phyloP scores from a whole-genome alignment of 2,797 vertebrate species.

The Tamandua tetradactyla region DNA sequence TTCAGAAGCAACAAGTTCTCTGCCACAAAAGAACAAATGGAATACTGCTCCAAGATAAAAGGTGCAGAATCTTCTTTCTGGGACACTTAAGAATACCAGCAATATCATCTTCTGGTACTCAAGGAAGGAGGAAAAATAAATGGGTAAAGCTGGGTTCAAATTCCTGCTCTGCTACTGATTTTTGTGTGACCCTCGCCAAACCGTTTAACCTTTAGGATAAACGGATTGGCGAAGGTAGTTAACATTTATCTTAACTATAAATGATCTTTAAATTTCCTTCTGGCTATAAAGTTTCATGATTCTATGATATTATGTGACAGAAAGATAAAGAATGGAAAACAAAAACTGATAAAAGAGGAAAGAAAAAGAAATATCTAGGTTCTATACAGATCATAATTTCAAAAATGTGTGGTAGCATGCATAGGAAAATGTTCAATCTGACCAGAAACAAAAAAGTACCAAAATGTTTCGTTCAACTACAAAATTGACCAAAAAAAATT shows the following conservation, averaged over 20 bases:
- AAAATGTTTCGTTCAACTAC: neutral
- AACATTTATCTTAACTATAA: neutral
- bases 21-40: constrained; percentile 25
- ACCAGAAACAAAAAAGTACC: neutral
- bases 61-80: neutral
- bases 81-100: neutral
- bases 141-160: neutral
- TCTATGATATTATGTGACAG: neutral
- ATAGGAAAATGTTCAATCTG: neutral
- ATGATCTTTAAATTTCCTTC: neutral
- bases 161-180: neutral
- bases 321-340: neutral
- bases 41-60: neutral
- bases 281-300: neutral
- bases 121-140: neutral
- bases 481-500: neutral
- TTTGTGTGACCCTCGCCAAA: neutral
- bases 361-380: neutral
- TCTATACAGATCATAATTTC: neutral
- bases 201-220: neutral
- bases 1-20: neutral
- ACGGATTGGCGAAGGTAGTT: too few relatives aligned
- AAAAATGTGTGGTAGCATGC: neutral
- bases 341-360: constrained; percentile 22
- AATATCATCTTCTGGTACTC: neutral